phyloP scores from a whole-genome alignment of 2,888 invertebrate species.

The Pediacus dermestoides region DNA sequence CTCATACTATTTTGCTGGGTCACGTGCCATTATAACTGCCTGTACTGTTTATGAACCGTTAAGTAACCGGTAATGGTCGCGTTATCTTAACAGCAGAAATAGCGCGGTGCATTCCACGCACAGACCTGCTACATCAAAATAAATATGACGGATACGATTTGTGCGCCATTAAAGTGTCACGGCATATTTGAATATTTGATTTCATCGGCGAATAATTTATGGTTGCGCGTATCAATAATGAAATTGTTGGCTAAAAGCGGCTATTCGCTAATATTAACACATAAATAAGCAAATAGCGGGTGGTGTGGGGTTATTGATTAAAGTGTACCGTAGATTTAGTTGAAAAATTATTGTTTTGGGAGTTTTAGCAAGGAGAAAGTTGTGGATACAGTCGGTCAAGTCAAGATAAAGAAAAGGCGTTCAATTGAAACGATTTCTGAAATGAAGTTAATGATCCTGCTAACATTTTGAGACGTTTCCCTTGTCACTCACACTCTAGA shows the following conservation, averaged over 20 bases:
- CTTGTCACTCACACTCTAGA: slow-evolving; percentile 32
- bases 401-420: slow-evolving; percentile 20
- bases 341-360: too few relatives aligned
- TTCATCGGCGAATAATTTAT: not conserved
- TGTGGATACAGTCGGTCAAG: slow-evolving; percentile 11
- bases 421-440: slow-evolving; percentile 27
- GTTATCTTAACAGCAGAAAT: slow-evolving; percentile 2
- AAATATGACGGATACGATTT: slow-evolving; percentile 2
- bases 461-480: slow-evolving; percentile 39
- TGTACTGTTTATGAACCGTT: slow-evolving; percentile 31
- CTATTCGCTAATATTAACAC: too few relatives aligned
- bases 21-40: slow-evolving; percentile 33
- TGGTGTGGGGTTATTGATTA: too few relatives aligned
- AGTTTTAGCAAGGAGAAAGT: too few relatives aligned
- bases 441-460: slow-evolving; percentile 35
- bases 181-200: slow-evolving; percentile 1
- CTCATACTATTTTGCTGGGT: slow-evolving; percentile 8
- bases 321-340: too few relatives aligned
- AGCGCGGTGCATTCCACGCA: too few relatives aligned
- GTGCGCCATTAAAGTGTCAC: not conserved
- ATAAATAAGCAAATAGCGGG: too few relatives aligned
- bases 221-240: too few relatives aligned
- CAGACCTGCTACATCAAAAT: not conserved
- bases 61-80: slow-evolving; percentile 33
- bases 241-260: too few relatives aligned